Evolutionary conservation across 2,888 invertebrate genomes (phyloP).

Genomic region (Lomographa bimaculata): DNA sequence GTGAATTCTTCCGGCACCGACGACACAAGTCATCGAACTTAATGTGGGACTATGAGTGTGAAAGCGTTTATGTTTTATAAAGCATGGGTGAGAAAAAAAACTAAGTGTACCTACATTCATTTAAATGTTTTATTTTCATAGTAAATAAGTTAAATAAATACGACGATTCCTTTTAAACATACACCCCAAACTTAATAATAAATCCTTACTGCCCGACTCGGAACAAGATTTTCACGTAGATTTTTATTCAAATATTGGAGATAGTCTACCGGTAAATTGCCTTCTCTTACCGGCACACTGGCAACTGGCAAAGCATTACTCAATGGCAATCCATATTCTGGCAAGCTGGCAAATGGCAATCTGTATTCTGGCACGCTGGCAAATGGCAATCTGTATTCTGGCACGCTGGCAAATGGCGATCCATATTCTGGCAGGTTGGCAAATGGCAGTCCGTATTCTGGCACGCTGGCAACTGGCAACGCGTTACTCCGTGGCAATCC

Average conservation of each 20-base stretch:
- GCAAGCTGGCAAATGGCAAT: slow-evolving; percentile 3
- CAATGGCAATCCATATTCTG: neutral
- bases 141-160: neutral
- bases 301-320: slow-evolving; percentile 8
- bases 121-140: neutral
- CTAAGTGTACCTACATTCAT: too few relatives aligned
- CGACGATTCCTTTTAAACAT: too few relatives aligned
- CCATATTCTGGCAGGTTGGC: too few relatives aligned
- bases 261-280: neutral
- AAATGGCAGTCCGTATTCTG: neutral
- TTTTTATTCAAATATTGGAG: neutral
- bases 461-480: neutral
- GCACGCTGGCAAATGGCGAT: neutral
- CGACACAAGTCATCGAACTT: too few relatives aligned
- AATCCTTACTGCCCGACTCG: slow-evolving; percentile 10
- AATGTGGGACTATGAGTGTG: too few relatives aligned
- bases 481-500: neutral
- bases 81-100: too few relatives aligned
- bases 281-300: slow-evolving; percentile 7
- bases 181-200: too few relatives aligned
- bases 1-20: too few relatives aligned
- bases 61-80: too few relatives aligned
- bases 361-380: neutral
- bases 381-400: neutral
- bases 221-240: slow-evolving; percentile 1